A percentile compares a stretch with the other conserved stretches of the same genome.
Conservation (phyloP, 2,113 vertebrate species). For the cattle (Bos taurus) region DNA sequence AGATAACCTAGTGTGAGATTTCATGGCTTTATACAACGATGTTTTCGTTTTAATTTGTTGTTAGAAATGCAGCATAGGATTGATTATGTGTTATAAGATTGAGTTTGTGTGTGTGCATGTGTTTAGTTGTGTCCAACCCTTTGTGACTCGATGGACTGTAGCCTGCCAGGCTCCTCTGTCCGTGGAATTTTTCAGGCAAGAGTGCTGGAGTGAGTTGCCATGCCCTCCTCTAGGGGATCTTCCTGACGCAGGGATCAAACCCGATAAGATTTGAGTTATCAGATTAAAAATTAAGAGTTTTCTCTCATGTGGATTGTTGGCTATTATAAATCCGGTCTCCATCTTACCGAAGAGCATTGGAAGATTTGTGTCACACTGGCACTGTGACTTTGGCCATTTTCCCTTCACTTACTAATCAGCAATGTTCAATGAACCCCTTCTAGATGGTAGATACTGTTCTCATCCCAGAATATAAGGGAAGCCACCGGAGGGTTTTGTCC, state of each 20-base stretch:
- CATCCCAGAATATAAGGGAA: not conserved
- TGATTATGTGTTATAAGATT: not conserved
- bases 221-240: not conserved
- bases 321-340: not conserved
- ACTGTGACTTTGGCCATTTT: not conserved
- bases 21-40: not conserved
- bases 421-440: not conserved
- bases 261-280: not conserved
- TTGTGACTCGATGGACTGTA: not conserved
- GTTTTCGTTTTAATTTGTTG: constrained; percentile 34
- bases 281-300: constrained; percentile 19
- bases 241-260: not conserved
- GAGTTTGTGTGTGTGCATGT: not conserved
- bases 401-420: not conserved
- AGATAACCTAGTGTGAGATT: not conserved
- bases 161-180: not conserved
- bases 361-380: not conserved
- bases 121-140: not conserved
- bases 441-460: not conserved
- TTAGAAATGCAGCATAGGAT: not conserved
- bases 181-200: not conserved
- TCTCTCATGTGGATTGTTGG: not conserved
- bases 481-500: not conserved
- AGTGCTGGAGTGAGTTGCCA: not conserved
- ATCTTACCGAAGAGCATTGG: not conserved